Conservation (phyloP, 2,888 invertebrate genomes). For the Athalia cordata region DNA sequence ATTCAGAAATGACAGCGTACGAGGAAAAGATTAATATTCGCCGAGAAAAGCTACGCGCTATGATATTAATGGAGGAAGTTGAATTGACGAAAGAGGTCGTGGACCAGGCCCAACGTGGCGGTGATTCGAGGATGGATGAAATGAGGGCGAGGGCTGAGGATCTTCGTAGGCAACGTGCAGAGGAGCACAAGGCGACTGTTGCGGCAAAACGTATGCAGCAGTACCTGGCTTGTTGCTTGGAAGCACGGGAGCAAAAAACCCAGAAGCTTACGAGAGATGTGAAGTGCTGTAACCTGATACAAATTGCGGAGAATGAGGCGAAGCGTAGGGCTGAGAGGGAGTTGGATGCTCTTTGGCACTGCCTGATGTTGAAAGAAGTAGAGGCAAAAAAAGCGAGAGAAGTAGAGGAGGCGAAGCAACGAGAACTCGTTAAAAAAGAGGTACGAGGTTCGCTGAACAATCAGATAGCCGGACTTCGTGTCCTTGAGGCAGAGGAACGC, state of each 20-base stretch:
- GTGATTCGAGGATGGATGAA: constrained; percentile 74
- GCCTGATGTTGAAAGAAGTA: constrained; percentile 77
- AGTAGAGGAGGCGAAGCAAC: constrained; percentile 53
- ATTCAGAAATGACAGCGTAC: constrained; percentile 73
- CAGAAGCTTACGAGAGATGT: constrained; percentile 75
- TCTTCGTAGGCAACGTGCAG: constrained; percentile 75
- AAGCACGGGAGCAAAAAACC: constrained; percentile 74
- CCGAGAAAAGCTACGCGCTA: constrained; percentile 68
- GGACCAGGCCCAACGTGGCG: constrained; percentile 75
- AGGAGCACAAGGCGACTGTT: constrained; percentile 75
- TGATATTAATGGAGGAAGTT: constrained; percentile 74
- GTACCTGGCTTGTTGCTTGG: constrained; percentile 71
- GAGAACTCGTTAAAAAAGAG: constrained; percentile 47
- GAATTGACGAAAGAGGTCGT: constrained; percentile 76
- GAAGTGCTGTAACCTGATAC: constrained; percentile 76
- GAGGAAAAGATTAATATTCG: constrained; percentile 74
- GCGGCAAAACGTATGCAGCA: constrained; percentile 72
- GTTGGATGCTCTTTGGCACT: constrained; percentile 79
- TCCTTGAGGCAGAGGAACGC: constrained; percentile 56
- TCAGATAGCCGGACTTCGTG: constrained; percentile 61
- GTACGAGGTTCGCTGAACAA: constrained; percentile 53
- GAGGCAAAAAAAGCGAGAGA: constrained; percentile 69
- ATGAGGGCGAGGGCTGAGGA: constrained; percentile 74
- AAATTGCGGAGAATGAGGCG: constrained; percentile 78
- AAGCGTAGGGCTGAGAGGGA: constrained; percentile 76